Percentiles rank a stretch among this genome's conserved stretches.
Evolutionary conservation across 1,140 invertebrate species (phyloP).

Genomic region (Dreissena polymorpha): DNA sequence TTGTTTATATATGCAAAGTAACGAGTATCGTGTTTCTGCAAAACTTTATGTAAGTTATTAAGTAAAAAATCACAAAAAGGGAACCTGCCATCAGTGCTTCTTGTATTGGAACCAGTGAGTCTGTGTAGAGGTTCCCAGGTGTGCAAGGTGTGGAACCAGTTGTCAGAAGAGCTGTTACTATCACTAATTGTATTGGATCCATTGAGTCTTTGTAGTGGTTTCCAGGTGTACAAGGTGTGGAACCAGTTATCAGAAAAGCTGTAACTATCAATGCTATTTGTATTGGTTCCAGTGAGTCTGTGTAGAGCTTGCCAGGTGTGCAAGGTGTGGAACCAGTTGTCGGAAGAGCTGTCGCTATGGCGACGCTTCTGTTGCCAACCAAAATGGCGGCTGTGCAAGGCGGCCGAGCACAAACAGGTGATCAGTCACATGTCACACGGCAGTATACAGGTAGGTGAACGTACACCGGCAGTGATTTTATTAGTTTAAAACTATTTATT

Average conservation of each 20-base stretch:
- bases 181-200: too few relatives aligned
- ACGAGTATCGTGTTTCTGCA: too few relatives aligned
- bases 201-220: constrained; percentile 78
- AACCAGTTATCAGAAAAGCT: constrained; percentile 72
- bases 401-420: constrained; percentile 77
- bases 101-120: constrained; percentile 72
- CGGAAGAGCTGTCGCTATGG: constrained; percentile 76
- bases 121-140: constrained; percentile 76
- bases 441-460: constrained; percentile 72
- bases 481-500: too few relatives aligned
- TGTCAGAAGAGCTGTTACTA: constrained; percentile 72
- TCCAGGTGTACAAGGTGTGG: constrained; percentile 76
- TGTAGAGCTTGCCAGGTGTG: constrained; percentile 76
- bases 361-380: constrained; percentile 74
- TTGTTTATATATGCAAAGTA: too few relatives aligned
- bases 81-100: too few relatives aligned
- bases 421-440: constrained; percentile 76
- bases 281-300: constrained; percentile 74
- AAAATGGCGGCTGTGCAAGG: constrained; percentile 78
- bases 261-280: constrained; percentile 68
- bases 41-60: too few relatives aligned
- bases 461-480: too few relatives aligned
- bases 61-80: too few relatives aligned
- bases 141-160: constrained; percentile 73
- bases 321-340: constrained; percentile 72